Conservation (phyloP, 1,140 invertebrate species). For the Heliothis subflexa region DNA sequence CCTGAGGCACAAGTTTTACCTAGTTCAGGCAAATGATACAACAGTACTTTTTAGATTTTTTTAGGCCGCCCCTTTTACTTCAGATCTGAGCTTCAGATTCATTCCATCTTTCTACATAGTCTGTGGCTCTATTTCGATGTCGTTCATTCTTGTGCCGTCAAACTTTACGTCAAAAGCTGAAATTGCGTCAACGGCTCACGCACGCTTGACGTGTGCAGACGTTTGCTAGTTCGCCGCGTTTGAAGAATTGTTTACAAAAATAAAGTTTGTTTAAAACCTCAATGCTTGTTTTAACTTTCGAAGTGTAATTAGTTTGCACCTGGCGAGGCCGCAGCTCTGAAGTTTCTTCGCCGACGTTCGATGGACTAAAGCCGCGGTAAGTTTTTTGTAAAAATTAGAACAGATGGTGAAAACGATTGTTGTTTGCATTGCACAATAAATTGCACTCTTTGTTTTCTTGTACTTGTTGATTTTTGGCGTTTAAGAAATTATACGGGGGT, state of each 20-base stretch:
- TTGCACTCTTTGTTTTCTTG: background rate
- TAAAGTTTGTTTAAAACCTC: background rate
- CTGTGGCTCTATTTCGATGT: too few relatives aligned
- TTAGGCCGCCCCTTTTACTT: too few relatives aligned
- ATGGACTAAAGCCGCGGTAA: constrained; percentile 14
- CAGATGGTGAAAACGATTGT: constrained; percentile 35
- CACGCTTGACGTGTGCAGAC: background rate
- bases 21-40: too few relatives aligned
- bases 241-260: constrained; percentile 10
- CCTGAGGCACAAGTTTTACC: too few relatives aligned
- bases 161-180: too few relatives aligned
- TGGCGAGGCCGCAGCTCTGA: background rate
- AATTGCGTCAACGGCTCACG: background rate
- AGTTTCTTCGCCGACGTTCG: background rate
- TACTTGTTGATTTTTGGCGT: background rate
- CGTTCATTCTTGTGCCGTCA: too few relatives aligned
- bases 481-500: background rate
- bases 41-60: too few relatives aligned
- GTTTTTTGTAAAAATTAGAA: constrained; percentile 17
- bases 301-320: background rate
- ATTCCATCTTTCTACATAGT: too few relatives aligned
- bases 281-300: background rate
- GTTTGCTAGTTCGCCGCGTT: background rate
- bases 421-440: constrained; percentile 10
- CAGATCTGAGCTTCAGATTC: too few relatives aligned